Percentiles rank a stretch among this genome's conserved stretches.
phyloP scores from a whole-genome alignment of 1,140 invertebrate genomes.

The Drosophila leontia region DNA sequence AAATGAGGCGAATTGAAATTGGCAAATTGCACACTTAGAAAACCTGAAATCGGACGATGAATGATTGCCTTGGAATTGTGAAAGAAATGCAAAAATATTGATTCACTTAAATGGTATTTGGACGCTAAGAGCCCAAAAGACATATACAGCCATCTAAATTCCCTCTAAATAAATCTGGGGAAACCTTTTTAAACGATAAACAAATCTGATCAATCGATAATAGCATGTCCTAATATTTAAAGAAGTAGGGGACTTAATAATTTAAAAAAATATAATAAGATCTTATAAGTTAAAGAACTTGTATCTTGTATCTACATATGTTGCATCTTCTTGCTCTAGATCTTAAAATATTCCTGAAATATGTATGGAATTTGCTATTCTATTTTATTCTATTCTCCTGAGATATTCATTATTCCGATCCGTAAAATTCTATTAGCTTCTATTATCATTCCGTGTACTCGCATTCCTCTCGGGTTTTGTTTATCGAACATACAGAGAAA shows the following conservation, averaged over 20 bases:
- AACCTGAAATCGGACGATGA: constrained; percentile 45
- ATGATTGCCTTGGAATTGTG: constrained; percentile 17
- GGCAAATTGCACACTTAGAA: constrained; percentile 46
- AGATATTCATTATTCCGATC: constrained; percentile 13
- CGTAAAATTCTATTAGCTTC: constrained; percentile 8
- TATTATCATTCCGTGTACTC: constrained; percentile 17
- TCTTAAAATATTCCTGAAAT: neutral
- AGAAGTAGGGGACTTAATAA: neutral
- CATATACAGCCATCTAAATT: neutral
- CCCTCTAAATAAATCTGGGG: neutral
- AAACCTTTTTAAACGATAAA: neutral
- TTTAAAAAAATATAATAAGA: neutral
- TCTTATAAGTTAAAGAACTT: neutral
- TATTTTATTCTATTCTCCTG: neutral
- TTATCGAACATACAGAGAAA: constrained; percentile 19
- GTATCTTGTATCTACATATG: neutral
- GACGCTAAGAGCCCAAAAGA: neutral
- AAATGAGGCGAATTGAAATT: constrained; percentile 52
- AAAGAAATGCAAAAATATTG: constrained; percentile 17
- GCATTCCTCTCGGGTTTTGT: constrained; percentile 27
- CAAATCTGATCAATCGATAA: neutral
- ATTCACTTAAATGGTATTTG: constrained; percentile 7
- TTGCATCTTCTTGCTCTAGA: neutral
- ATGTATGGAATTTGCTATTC: neutral
- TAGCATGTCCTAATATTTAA: neutral